Conservation (phyloP, 2,797 vertebrate species). For the Antrozous pallidus region DNA sequence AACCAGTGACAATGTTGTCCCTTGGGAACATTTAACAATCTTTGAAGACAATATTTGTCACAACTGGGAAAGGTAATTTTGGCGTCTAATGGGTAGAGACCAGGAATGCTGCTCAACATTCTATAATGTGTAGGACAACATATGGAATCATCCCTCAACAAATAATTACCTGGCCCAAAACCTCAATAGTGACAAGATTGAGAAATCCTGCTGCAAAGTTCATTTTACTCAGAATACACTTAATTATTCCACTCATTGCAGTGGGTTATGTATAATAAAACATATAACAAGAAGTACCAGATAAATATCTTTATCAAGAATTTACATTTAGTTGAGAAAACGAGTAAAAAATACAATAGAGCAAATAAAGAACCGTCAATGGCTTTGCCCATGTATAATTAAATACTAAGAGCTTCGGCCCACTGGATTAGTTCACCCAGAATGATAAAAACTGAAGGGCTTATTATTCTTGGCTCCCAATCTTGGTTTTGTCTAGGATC, state of each 20-base stretch:
- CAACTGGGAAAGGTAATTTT: neutral
- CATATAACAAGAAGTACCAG: slow-evolving; percentile 10
- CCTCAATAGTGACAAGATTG: neutral
- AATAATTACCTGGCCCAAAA: neutral
- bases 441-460: neutral
- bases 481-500: neutral
- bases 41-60: neutral
- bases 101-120: neutral
- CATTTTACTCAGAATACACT: neutral
- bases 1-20: neutral
- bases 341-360: neutral
- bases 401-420: slow-evolving; percentile 4
- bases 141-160: neutral
- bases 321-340: slow-evolving; percentile 17
- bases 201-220: neutral
- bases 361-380: neutral
- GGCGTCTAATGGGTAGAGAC: neutral
- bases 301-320: slow-evolving; percentile 23
- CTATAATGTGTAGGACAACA: neutral
- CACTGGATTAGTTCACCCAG: neutral
- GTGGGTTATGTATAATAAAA: neutral
- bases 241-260: neutral
- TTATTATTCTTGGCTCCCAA: neutral
- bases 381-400: neutral
- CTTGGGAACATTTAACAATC: neutral